Percentiles rank a stretch among this genome's conserved stretches.
These are phyloP conservation scores for Drosophila mojavensis DNA, from an alignment of 1,140 invertebrate species.

Conservation along the genomic window DNA sequence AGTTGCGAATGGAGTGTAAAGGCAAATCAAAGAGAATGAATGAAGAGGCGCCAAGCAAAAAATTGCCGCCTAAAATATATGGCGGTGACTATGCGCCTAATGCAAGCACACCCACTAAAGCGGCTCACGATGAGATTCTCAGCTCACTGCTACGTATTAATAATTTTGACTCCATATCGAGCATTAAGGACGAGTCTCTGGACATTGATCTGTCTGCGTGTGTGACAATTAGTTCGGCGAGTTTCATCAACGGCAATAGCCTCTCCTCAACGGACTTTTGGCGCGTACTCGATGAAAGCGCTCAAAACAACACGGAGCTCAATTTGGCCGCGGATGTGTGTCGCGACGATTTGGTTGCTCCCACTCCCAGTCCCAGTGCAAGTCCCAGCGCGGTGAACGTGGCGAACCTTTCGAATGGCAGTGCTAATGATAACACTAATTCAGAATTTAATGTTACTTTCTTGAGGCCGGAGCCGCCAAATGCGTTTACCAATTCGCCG, in stretches of 20 bases:
- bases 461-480: conserved; percentile 66
- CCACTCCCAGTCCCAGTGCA: conserved; percentile 38
- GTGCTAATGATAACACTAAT: conserved; percentile 57
- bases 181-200: conserved; percentile 81
- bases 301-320: conserved; percentile 72
- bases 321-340: conserved; percentile 60
- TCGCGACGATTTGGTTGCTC: conserved; percentile 46
- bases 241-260: conserved; percentile 73
- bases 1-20: conserved; percentile 76
- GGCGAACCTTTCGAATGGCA: conserved; percentile 34
- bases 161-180: conserved; percentile 81
- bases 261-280: conserved; percentile 81
- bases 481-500: conserved; percentile 70
- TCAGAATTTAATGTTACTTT: conserved; percentile 70
- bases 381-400: conserved; percentile 28
- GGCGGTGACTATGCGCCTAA: conserved; percentile 51
- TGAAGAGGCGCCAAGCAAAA: conserved; percentile 82
- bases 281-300: conserved; percentile 78
- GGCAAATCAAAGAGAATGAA: conserved; percentile 76
- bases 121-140: conserved; percentile 78
- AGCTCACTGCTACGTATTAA: conserved; percentile 76
- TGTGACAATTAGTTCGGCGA: conserved; percentile 76
- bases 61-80: conserved; percentile 83
- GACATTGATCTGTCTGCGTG: conserved; percentile 83
- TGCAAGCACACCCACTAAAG: conserved; percentile 67